Conservation (phyloP, 2,797 vertebrate genomes). For the Neosilurus hyrtlii region DNA sequence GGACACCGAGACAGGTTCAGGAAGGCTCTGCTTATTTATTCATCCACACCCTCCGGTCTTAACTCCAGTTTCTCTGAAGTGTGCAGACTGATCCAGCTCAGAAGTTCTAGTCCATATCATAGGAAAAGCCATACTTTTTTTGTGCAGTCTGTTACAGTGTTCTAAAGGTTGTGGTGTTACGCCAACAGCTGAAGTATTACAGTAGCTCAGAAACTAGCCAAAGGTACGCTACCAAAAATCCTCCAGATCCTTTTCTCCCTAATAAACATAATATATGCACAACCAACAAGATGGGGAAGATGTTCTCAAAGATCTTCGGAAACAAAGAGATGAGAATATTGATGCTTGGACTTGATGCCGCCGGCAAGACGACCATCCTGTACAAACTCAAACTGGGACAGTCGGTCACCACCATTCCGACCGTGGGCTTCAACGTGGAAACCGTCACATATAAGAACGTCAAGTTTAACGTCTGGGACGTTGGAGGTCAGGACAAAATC, state of each 20-base stretch:
- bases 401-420: constrained; percentile 98
- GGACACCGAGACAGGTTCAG: constrained; percentile 16
- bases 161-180: constrained; percentile 3
- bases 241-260: neutral
- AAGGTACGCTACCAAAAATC: constrained; percentile 36
- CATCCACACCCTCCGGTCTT: constrained; percentile 28
- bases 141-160: constrained; percentile 17
- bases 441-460: constrained; percentile 98
- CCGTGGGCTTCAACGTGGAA: constrained; percentile 97
- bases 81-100: neutral
- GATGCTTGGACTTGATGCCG: constrained; percentile 97
- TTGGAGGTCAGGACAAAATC: constrained; percentile 98
- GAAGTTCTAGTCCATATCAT: constrained; percentile 1
- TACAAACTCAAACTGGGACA: constrained; percentile 99
- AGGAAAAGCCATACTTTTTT: constrained; percentile 9
- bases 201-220: constrained; percentile 30
- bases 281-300: constrained; percentile 88
- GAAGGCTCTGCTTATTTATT: neutral
- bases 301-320: constrained; percentile 97
- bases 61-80: constrained; percentile 3
- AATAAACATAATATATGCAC: constrained; percentile 67
- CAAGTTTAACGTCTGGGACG: constrained; percentile 99
- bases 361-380: constrained; percentile 95
- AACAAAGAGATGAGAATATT: constrained; percentile 99
- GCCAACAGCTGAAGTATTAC: constrained; percentile 20